Conservation (phyloP, 2,888 invertebrate species). For the Tortrix viridana region DNA sequence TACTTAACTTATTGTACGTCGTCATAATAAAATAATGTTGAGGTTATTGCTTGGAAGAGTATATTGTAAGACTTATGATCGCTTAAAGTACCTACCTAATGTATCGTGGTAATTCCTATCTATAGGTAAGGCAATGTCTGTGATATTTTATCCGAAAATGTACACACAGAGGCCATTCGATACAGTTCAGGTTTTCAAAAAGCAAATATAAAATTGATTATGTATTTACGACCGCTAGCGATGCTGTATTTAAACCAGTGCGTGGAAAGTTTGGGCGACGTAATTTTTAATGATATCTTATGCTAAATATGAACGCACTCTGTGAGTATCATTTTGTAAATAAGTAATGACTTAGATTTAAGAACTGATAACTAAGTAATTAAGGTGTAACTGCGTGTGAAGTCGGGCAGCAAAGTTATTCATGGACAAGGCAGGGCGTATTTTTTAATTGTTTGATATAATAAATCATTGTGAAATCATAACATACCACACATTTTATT, state of each 20-base stretch:
- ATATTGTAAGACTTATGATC: conserved; percentile 7
- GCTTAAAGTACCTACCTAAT: background rate
- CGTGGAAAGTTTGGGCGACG: too few species aligned
- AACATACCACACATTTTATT: background rate
- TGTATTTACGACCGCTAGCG: too few species aligned
- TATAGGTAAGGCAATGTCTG: conserved; percentile 24
- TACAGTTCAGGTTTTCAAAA: background rate
- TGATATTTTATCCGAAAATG: conserved; percentile 28
- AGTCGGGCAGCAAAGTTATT: background rate
- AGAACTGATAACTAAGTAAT: conserved; percentile 4
- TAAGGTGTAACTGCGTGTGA: background rate
- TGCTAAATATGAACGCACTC: conserved; percentile 8
- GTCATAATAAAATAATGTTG: background rate
- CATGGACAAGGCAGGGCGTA: background rate
- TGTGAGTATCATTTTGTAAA: conserved; percentile 6
- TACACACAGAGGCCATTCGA: conserved; percentile 3
- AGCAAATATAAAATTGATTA: too few species aligned
- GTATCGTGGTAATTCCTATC: conserved; percentile 1
- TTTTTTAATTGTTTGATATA: conserved; percentile 25
- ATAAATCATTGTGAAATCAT: conserved; percentile 27
- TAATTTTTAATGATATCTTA: background rate
- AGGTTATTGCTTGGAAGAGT: background rate
- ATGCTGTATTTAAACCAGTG: too few species aligned
- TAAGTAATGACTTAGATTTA: conserved; percentile 10
- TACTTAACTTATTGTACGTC: background rate